Base-by-base conservation (phyloP, 2,888 invertebrate genomes). In the Palloptera scutellata region DNA sequence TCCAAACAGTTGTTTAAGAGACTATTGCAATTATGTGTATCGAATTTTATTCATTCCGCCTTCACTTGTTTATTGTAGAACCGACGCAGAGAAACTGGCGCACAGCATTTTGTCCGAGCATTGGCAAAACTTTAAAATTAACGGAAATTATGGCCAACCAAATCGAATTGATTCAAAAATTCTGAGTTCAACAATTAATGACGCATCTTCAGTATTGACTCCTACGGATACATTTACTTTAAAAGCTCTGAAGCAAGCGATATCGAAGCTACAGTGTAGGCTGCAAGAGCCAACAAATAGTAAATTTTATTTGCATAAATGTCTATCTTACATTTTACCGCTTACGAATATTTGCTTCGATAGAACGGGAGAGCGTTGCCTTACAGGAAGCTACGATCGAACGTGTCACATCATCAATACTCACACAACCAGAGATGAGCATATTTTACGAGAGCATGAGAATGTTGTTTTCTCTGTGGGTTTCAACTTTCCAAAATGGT, bases 381-480 rank as follows among this genome's bases (percentile, higher is more conserved):
- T 93, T 70, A 91, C 94, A 1, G 93, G 93, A 73, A 94, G 94
- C 83, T 94, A 94, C 81, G 94, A 94, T 83, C 87, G 94, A 73
- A 93, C 93, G 17, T 94, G 94, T 84, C 92, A 92, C 83, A 87
- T 94, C 65, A 93, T 93, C 90, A 88, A 91, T 83, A 90, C 92
- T 70, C 89, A 90, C 70, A 86, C 88, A 12, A 92, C 92, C 53
- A 87, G 86, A 69, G 91, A 92, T 81, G 83, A 91, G 76, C 87
- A 88, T 79, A 89, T 91, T 8, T 87, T 94, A 48, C 85, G 88
- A 43, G 93, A 93, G 17, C 94, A 94, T 77, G 89, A 90, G 75
- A 94, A 93, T 84, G 93, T 93, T 64, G 94, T 94, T 11, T 94
- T 92, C 83, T 89, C 92, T 11, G 92, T 94, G 51, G 88, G 88